A percentile compares a stretch with the other conserved stretches of the same genome.
phyloP scores from a whole-genome alignment of 1,140 invertebrate species.

The Drosophila tropicalis region DNA sequence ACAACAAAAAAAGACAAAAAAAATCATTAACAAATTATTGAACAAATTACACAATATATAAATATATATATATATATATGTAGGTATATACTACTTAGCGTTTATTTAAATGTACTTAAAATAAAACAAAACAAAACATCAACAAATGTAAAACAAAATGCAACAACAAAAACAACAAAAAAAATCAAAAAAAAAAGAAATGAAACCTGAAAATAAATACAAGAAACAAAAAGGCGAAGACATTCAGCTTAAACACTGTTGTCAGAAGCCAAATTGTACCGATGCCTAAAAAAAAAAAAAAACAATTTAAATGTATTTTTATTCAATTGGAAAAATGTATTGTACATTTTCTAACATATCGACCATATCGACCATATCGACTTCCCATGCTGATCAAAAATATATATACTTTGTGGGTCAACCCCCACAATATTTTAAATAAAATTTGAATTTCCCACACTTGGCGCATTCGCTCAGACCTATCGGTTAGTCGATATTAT shows the following conservation, averaged over 20 bases:
- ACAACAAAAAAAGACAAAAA: slow-evolving; percentile 16
- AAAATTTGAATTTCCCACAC: no score
- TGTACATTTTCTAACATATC: no score
- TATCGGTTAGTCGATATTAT: no score
- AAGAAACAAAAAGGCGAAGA: slow-evolving; percentile 4
- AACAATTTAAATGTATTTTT: not conserved
- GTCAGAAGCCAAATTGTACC: slow-evolving; percentile 1
- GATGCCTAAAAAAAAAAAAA: slow-evolving; percentile 13
- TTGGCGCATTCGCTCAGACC: no score
- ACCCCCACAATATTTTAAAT: no score
- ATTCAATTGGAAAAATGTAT: not conserved
- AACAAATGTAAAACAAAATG: slow-evolving; percentile 7
- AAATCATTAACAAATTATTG: slow-evolving; percentile 15
- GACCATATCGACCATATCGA: no score
- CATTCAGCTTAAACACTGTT: not conserved
- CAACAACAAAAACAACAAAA: not conserved
- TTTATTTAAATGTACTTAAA: slow-evolving; percentile 11
- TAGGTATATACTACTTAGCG: not conserved
- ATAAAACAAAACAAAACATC: not conserved
- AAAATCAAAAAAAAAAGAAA: not conserved
- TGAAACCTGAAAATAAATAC: slow-evolving; percentile 5
- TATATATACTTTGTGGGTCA: no score
- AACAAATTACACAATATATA: slow-evolving; percentile 2
- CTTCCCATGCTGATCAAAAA: no score
- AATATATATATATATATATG: not conserved